phyloP scores from a whole-genome alignment of 2,797 vertebrate species.

The Peromyscus melanophrys region DNA sequence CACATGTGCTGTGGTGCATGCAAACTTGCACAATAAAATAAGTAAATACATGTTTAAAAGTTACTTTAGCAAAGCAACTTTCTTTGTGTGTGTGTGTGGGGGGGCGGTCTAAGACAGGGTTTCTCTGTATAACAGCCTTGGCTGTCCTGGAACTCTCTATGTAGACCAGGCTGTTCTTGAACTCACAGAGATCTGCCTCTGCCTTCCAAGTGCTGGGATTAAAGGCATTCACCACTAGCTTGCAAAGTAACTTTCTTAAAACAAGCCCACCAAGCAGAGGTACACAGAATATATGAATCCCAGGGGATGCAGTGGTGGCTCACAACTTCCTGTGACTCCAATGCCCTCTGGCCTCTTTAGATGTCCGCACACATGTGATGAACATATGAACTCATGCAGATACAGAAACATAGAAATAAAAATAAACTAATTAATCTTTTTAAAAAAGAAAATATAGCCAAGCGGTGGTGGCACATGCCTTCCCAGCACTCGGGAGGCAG shows the following conservation, averaged over 20 bases:
- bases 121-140: background rate
- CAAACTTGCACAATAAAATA: background rate
- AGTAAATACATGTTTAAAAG: background rate
- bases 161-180: background rate
- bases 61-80: constrained; percentile 24
- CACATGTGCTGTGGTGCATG: background rate
- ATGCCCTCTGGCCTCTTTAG: background rate
- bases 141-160: background rate
- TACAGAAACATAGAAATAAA: background rate
- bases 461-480: too few species aligned
- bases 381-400: background rate
- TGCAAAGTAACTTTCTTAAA: constrained; percentile 43
- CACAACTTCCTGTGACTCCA: background rate
- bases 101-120: background rate
- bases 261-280: constrained; percentile 32
- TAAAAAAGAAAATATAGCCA: constrained; percentile 14
- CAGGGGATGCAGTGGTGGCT: background rate
- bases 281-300: background rate
- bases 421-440: background rate
- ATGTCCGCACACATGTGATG: background rate
- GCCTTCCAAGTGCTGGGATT: background rate
- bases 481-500: too few species aligned
- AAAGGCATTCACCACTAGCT: background rate
- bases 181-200: background rate
- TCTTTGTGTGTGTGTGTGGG: background rate